phyloP scores from a whole-genome alignment of 2,888 invertebrate genomes.

The Rosalia funebris region DNA sequence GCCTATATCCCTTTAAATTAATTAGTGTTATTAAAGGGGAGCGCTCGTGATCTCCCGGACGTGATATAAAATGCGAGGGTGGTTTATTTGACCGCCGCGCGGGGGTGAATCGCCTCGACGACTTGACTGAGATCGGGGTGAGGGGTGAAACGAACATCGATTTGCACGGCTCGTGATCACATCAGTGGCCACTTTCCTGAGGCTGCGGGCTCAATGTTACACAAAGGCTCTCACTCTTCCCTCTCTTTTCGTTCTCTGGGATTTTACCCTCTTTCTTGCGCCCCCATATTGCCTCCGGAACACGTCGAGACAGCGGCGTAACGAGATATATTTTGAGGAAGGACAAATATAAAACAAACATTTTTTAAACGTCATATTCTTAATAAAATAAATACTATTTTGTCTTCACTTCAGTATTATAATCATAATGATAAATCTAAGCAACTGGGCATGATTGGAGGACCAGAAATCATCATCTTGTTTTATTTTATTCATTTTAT shows the following conservation, averaged over 20 bases:
- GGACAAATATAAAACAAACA: no score
- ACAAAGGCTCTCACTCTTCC: constrained; percentile 52
- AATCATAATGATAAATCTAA: no score
- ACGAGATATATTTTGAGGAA: no score
- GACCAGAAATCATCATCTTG: no score
- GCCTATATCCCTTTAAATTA: constrained; percentile 49
- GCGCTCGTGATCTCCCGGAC: constrained; percentile 46
- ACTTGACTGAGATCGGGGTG: constrained; percentile 38
- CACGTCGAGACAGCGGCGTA: neutral
- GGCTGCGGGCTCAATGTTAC: constrained; percentile 57
- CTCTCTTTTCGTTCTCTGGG: constrained; percentile 26
- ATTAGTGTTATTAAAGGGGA: constrained; percentile 48
- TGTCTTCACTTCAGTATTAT: no score
- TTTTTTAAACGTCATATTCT: no score
- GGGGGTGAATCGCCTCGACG: constrained; percentile 21
- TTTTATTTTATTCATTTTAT: no score
- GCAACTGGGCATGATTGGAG: no score
- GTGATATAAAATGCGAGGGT: constrained; percentile 50
- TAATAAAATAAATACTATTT: no score
- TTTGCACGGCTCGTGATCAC: constrained; percentile 63
- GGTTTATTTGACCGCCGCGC: constrained; percentile 43
- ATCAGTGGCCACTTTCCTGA: constrained; percentile 62
- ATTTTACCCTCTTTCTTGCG: constrained; percentile 31
- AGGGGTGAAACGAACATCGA: constrained; percentile 62
- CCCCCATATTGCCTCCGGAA: constrained; percentile 15